phyloP scores from a whole-genome alignment of 2,113 vertebrate genomes.

The Atrichornis clamosus region DNA sequence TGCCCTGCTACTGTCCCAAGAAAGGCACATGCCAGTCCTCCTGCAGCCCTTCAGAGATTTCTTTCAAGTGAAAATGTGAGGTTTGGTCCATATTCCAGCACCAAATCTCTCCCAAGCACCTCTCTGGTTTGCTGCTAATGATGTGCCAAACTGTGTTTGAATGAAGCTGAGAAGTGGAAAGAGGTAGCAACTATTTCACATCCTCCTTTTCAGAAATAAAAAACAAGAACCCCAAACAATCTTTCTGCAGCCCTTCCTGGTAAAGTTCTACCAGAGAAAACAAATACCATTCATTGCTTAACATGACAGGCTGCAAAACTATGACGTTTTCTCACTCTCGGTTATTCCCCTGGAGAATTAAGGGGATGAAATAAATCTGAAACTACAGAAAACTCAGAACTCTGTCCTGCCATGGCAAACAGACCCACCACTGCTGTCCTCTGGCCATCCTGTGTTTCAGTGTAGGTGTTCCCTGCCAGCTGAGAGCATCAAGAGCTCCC shows the following conservation, averaged over 20 bases:
- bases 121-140: neutral
- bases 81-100: neutral
- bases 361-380: neutral
- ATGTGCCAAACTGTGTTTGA: neutral
- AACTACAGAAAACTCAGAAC: neutral
- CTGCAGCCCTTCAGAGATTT: neutral
- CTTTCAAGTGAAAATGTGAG: neutral
- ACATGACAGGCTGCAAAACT: neutral
- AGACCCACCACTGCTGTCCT: neutral
- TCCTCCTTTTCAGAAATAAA: constrained; percentile 11
- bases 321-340: neutral
- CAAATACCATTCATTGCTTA: neutral
- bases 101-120: fast-evolving
- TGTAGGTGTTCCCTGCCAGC: neutral
- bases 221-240: neutral
- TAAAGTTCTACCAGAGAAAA: neutral
- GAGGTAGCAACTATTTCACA: constrained; percentile 3
- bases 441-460: neutral
- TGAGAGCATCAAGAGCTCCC: neutral
- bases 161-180: neutral
- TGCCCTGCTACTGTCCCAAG: neutral
- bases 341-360: neutral
- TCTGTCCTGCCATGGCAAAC: neutral
- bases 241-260: constrained; percentile 7
- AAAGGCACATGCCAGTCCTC: neutral